Evolutionary conservation across 2,888 invertebrate genomes (phyloP).

Genomic region (Azorinus chamasolen): DNA sequence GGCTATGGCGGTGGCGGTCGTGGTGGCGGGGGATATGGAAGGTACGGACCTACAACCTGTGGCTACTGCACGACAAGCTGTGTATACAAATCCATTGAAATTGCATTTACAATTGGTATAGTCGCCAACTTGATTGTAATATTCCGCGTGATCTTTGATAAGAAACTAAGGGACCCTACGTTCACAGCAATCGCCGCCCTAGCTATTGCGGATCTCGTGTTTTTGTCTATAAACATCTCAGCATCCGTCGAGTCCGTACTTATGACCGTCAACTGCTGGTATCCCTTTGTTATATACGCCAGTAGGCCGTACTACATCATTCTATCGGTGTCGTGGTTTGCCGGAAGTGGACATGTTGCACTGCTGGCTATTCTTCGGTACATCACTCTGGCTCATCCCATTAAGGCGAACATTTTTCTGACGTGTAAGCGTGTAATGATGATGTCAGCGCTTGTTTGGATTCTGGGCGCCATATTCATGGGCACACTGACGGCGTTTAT

Average conservation of each 20-base stretch:
- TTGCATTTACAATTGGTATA: conserved; percentile 29
- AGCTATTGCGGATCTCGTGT: conserved; percentile 45
- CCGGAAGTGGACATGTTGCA: conserved; percentile 50
- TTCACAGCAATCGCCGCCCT: conserved; percentile 48
- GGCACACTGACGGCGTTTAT: conserved; percentile 31
- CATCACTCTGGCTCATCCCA: conserved; percentile 42
- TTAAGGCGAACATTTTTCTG: conserved; percentile 29
- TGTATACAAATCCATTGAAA: conserved; percentile 36
- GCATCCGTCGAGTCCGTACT: conserved; percentile 34
- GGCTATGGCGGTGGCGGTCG: background rate
- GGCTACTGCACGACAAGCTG: conserved; percentile 39
- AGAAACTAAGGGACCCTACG: conserved; percentile 36
- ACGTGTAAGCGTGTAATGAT: conserved; percentile 37
- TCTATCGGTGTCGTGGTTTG: conserved; percentile 45
- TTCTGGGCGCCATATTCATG: conserved; percentile 36
- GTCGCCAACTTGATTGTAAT: conserved; percentile 45
- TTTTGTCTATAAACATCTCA: conserved; percentile 21
- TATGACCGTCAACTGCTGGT: conserved; percentile 15
- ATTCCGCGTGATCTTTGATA: conserved; percentile 24
- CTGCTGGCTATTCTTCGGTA: conserved; percentile 52
- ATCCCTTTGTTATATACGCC: background rate
- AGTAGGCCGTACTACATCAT: conserved; percentile 29
- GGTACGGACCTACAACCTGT: conserved; percentile 9
- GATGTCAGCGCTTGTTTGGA: conserved; percentile 42
- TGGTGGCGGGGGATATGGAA: background rate